phyloP scores from a whole-genome alignment of 1,140 invertebrate genomes.

The Drosophila micromelanica region DNA sequence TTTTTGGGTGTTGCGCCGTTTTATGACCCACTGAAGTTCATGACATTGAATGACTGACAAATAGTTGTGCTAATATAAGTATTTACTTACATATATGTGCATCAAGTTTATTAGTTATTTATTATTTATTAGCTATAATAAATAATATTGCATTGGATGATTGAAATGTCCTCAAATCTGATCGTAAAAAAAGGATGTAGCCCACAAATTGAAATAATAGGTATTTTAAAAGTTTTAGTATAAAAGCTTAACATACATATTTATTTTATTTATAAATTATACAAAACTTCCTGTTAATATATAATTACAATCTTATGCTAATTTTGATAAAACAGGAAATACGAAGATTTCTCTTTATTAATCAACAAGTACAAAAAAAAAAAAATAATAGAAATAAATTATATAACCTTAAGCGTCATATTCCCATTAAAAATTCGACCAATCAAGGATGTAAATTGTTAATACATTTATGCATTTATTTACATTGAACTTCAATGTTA shows the following conservation, averaged over 20 bases:
- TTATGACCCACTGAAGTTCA: conserved; percentile 78
- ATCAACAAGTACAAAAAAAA: not conserved
- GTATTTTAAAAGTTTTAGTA: too few relatives aligned
- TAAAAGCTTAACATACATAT: too few relatives aligned
- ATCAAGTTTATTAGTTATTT: conserved; percentile 53
- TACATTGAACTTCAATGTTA: conserved; percentile 75
- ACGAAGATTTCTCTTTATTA: too few relatives aligned
- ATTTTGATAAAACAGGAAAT: too few relatives aligned
- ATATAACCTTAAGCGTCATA: conserved; percentile 61
- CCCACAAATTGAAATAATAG: too few relatives aligned
- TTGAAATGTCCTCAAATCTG: too few relatives aligned
- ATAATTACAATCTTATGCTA: too few relatives aligned
- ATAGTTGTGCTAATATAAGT: conserved; percentile 44
- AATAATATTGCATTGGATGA: too few relatives aligned
- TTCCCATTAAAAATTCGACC: conserved; percentile 51
- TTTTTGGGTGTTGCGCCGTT: conserved; percentile 60
- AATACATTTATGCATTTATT: conserved; percentile 46
- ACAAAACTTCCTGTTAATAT: too few relatives aligned
- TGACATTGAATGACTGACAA: conserved; percentile 64
- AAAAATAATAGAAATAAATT: conserved; percentile 12
- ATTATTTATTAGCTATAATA: conserved; percentile 53
- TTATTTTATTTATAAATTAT: too few relatives aligned
- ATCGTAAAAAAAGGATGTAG: too few relatives aligned
- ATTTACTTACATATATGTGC: conserved; percentile 13
- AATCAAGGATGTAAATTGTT: conserved; percentile 63